Conservation (phyloP, 1,140 invertebrate genomes). For the Cylas formicarius region DNA sequence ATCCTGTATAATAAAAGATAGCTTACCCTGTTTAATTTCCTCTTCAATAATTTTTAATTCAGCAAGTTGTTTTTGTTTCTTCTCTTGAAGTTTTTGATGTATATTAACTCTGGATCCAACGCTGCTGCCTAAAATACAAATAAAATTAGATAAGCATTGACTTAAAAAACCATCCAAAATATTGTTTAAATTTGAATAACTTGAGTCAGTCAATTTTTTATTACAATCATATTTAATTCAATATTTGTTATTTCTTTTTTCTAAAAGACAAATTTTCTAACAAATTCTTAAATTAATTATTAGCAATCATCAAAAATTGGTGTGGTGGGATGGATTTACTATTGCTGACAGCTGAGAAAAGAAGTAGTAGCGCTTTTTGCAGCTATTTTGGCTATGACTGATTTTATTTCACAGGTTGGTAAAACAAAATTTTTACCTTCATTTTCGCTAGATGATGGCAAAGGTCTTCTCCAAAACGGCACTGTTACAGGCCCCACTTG, state of each 20-base stretch:
- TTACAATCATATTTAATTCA: no score
- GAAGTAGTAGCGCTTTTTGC: no score
- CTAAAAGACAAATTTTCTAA: background rate
- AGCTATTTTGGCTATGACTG: no score
- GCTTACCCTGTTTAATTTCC: conserved; percentile 77
- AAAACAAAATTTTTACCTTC: conserved; percentile 46
- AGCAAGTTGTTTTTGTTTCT: conserved; percentile 79
- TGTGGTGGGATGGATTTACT: no score
- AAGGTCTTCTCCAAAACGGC: conserved; percentile 74
- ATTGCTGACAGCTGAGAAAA: no score
- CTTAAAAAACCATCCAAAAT: no score
- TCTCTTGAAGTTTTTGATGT: conserved; percentile 79
- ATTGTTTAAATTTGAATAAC: no score
- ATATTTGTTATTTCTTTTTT: background rate
- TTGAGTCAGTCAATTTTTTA: no score
- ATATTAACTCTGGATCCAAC: conserved; percentile 74
- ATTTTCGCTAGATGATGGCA: conserved; percentile 61
- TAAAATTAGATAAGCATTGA: background rate
- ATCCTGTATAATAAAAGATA: conserved; percentile 30
- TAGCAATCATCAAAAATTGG: no score
- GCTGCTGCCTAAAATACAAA: conserved; percentile 40
- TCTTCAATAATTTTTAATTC: conserved; percentile 74
- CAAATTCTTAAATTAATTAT: no score
- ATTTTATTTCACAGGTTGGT: background rate
- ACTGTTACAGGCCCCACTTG: conserved; percentile 47